Percentiles rank a stretch among this genome's conserved stretches.
Conservation (phyloP, 2,888 invertebrate species). For the Chrysina gloriosa region DNA sequence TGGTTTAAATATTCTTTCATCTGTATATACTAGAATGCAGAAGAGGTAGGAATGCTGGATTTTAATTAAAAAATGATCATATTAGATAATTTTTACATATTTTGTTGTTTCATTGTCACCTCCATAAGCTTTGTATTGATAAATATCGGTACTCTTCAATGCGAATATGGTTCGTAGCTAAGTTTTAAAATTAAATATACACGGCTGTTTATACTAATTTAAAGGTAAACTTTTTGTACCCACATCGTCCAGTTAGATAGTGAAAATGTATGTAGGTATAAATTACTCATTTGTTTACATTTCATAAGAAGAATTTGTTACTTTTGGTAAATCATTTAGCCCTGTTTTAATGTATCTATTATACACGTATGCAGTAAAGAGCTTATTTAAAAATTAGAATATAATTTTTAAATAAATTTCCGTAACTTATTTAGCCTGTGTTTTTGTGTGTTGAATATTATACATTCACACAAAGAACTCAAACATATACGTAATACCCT, state of each 20-base stretch:
- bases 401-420: constrained; percentile 51
- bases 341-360: constrained; percentile 20
- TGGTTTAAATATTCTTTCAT: constrained; percentile 8
- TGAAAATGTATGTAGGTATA: constrained; percentile 20
- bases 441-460: constrained; percentile 15
- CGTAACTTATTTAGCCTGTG: constrained; percentile 45
- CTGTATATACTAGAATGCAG: constrained; percentile 22
- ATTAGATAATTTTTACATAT: background rate
- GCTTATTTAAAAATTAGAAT: constrained; percentile 39
- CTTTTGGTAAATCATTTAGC: constrained; percentile 17
- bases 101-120: constrained; percentile 1
- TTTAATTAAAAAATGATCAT: constrained; percentile 1
- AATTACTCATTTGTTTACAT: constrained; percentile 25
- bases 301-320: constrained; percentile 37
- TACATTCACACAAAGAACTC: too few species aligned
- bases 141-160: constrained; percentile 1
- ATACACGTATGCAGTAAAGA: constrained; percentile 5
- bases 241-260: constrained; percentile 8
- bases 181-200: constrained; percentile 12
- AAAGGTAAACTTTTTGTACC: constrained; percentile 10
- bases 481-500: too few species aligned
- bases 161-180: background rate
- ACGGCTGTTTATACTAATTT: constrained; percentile 25
- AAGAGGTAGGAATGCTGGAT: constrained; percentile 28
- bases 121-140: constrained; percentile 8